These are phyloP conservation scores for Cephus sareptanus DNA, from an alignment of 2,888 invertebrate species.

Conservation along the genomic window DNA sequence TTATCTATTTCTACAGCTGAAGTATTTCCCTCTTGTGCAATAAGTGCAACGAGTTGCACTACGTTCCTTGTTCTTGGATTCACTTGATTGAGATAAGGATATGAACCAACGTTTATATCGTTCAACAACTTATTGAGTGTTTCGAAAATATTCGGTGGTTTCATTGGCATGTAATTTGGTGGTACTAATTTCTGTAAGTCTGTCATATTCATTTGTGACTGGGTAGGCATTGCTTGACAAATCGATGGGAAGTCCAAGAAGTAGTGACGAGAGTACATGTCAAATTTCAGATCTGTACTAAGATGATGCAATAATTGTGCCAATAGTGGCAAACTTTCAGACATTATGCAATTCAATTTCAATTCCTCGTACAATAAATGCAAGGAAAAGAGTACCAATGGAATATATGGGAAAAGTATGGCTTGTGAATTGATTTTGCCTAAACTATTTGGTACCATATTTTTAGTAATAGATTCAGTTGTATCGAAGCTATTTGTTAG, in stretches of 20 bases:
- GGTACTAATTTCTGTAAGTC: conserved; percentile 71
- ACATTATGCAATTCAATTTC: conserved; percentile 80
- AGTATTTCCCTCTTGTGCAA: conserved; percentile 46
- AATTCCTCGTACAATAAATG: conserved; percentile 93
- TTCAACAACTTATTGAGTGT: conserved; percentile 77
- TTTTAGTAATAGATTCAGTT: conserved; percentile 22
- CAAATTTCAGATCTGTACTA: conserved; percentile 79
- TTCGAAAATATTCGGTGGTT: conserved; percentile 79
- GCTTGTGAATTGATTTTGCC: conserved; percentile 74
- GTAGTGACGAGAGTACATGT: conserved; percentile 82
- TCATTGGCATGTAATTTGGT: conserved; percentile 72
- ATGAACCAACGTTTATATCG: conserved; percentile 68
- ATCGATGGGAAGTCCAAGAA: conserved; percentile 84
- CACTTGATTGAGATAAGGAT: conserved; percentile 79
- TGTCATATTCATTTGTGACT: conserved; percentile 70
- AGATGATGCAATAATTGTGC: conserved; percentile 81
- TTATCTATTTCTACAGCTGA: conserved; percentile 47
- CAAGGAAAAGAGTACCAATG: conserved; percentile 81
- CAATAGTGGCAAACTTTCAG: conserved; percentile 75
- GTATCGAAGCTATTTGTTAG: conserved; percentile 26
- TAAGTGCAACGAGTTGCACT: conserved; percentile 73
- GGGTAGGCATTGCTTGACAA: conserved; percentile 63
- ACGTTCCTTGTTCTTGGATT: conserved; percentile 80
- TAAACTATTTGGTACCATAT: conserved; percentile 20
- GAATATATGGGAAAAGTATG: conserved; percentile 78